Base-by-base conservation (phyloP, 1,140 invertebrate species). In the Drosophila nasuta region DNA sequence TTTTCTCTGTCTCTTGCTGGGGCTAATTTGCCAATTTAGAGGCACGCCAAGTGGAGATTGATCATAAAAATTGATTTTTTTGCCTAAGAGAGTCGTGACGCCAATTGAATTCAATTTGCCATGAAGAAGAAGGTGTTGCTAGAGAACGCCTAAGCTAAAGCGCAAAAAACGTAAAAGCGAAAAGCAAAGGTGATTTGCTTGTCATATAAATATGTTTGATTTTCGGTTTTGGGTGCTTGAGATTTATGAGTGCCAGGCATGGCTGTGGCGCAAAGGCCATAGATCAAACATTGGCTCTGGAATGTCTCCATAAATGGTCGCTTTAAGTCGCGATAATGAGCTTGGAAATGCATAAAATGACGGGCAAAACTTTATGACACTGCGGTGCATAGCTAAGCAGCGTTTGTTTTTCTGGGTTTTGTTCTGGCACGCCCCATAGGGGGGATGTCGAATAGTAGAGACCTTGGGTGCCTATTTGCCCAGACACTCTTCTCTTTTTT, bases 51-150 rank as follows among this genome's bases (percentile, higher is more conserved):
- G 33, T 51, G 38, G 73, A 87, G 82, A 87, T 87, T 82, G 83
- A 87, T 87, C 83, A 64, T 87, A 87, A 88, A 87, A 87, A 87
- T 88, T 88, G 83, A 87, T 86, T 86, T 81, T 81, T 86, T 64
- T 25, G 20, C 71, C 46, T 51, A 70, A 79, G 33, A 62, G 38
- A 72, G 74, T 87, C 83, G 83, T 87, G 83, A 79, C 77, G 76
- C 76, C 82, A 87, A 87, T 87, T 89, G 83, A 80, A 87, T 83
- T 87, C 83, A 87, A 87, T 87, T 25, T 87, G 83, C 66, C 72
- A 56, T 35, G 48, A 51, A 51, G 69, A 51, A 46, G 70, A 74
- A 88, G 82, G 83, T 87, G 79, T 88, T 81, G 82, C 57, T 62
- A 30, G 62, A 56, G 62, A 67, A 71, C 62, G 69, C 69, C 81